Evolutionary conservation across 1,140 invertebrate species (phyloP), one percentile per base, ranked within the genome.

Genomic region (Drosophila kanapiae): DNA sequence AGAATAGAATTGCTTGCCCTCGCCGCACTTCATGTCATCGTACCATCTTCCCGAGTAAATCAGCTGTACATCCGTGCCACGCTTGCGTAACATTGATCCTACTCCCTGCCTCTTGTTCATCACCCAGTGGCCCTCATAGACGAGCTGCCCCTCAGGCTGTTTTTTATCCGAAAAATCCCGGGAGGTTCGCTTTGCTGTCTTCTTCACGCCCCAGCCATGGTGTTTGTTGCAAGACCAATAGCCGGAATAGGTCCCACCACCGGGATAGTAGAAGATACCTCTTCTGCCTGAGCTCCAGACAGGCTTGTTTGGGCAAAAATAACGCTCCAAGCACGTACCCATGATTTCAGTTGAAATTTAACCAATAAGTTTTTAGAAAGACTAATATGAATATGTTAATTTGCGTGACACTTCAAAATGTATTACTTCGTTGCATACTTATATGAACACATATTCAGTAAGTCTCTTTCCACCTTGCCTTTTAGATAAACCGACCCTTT

Each of bases 101-200:
- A 51, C 80, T 3, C 95, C 95, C 75, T 95, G 91, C 67, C 95
- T 95, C 40, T 92, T 87, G 53, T 93, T 94, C 11, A 92, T 60
- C 3, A 75, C 33, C 93, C 94, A 95, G n/a, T 92, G 56, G 7
- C 95, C 95, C 77, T 95, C 94, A 63, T 95, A 95, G 47, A 91
- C 75, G 4, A 92, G 76, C 43, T 90, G 86, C 5, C 85, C 85
- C 2, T 82, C 33, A 18, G 78, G 53, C 29, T 65, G 11, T 53
- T 82, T 77, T 59, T 82, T 81, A 29, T 67, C 48, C 9, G 65
- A 47, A 67, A 53, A 76, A 43, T 72, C 42, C 35, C 48, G 45
- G 29, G 54, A 40, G 13, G 27, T 63, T 14, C 81, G 81, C 9
- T 78, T 70, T 3, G 62, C 54, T 0, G 75, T 62, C 8, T 53